A percentile compares a stretch with the other conserved stretches of the same genome.
phyloP scores from a whole-genome alignment of 37 sponge, comb jelly and placozoan genomes.

The Ephydatia muelleri region DNA sequence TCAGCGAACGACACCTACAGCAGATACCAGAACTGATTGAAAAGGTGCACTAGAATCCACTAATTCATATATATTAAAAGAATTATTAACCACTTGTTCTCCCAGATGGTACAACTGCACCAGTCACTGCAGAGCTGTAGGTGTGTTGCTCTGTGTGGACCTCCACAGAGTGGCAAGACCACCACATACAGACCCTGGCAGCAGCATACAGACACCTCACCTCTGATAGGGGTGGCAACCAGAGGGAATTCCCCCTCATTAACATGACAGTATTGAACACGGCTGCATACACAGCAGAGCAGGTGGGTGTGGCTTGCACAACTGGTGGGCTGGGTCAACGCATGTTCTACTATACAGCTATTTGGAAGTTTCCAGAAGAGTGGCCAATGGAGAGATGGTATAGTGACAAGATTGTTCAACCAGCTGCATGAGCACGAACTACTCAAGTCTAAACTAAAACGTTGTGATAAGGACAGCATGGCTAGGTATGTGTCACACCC shows the following conservation, averaged over 20 bases:
- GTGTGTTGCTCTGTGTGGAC: slow-evolving; percentile 48
- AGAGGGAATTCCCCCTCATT: slow-evolving; percentile 20
- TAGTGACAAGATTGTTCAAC: slow-evolving; percentile 21
- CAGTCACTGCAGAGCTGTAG: slow-evolving; percentile 11
- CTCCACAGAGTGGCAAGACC: slow-evolving; percentile 56
- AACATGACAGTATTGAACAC: slow-evolving; percentile 45
- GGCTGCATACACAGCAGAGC: slow-evolving; percentile 44
- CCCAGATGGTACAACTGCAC: slow-evolving; percentile 66
- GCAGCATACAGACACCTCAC: slow-evolving; percentile 46
- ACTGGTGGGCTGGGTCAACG: neutral
- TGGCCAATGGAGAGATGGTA: slow-evolving; percentile 33
- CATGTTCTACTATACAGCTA: slow-evolving; percentile 39
- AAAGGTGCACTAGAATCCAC: slow-evolving; percentile 41
- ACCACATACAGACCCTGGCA: slow-evolving; percentile 36
- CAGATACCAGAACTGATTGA: slow-evolving; percentile 38
- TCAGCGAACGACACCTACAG: slow-evolving; percentile 56
- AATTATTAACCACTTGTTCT: neutral
- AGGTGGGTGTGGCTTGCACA: slow-evolving; percentile 30
- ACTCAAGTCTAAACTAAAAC: neutral
- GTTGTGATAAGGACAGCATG: neutral
- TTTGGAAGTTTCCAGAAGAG: neutral
- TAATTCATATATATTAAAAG: neutral
- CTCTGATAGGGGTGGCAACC: neutral
- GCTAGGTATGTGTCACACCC: neutral
- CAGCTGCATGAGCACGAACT: neutral